These are phyloP conservation scores for Leptopterna dolabrata DNA, from an alignment of 2,888 invertebrate genomes.

Conservation along the genomic window DNA sequence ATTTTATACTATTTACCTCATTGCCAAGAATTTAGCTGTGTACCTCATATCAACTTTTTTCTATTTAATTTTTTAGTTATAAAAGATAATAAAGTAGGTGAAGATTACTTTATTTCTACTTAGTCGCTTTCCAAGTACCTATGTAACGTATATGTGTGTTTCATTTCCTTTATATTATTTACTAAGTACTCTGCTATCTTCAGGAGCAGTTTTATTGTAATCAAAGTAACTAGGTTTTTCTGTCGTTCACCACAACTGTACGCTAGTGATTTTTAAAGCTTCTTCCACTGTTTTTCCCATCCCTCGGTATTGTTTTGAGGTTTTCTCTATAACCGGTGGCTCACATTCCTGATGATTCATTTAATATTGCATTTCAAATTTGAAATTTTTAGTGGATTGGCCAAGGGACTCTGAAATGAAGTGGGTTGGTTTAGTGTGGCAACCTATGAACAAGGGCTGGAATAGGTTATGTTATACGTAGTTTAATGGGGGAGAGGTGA, in stretches of 20 bases:
- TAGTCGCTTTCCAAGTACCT: constrained; percentile 11
- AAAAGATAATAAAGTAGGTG: not conserved
- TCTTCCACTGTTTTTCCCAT: not conserved
- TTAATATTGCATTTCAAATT: too few relatives aligned
- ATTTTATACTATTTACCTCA: constrained; percentile 14
- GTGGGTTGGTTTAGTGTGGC: too few relatives aligned
- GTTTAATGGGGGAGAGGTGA: too few relatives aligned
- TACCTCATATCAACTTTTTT: constrained; percentile 26
- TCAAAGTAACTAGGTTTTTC: not conserved
- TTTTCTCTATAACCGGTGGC: not conserved
- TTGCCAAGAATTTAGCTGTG: constrained; percentile 34
- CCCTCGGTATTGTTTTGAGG: not conserved
- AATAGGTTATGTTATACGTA: too few relatives aligned
- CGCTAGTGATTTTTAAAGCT: not conserved
- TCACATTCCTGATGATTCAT: not conserved
- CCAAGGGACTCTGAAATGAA: too few relatives aligned
- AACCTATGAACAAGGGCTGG: too few relatives aligned
- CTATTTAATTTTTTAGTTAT: not conserved
- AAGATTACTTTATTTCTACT: not conserved
- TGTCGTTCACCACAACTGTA: not conserved
- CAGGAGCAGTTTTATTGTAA: not conserved
- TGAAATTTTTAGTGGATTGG: too few relatives aligned
- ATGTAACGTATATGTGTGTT: not conserved
- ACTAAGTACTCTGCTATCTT: not conserved
- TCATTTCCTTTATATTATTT: not conserved